These are phyloP conservation scores for Keiferia lycopersicella DNA, from an alignment of 2,888 invertebrate species.

Conservation along the genomic window DNA sequence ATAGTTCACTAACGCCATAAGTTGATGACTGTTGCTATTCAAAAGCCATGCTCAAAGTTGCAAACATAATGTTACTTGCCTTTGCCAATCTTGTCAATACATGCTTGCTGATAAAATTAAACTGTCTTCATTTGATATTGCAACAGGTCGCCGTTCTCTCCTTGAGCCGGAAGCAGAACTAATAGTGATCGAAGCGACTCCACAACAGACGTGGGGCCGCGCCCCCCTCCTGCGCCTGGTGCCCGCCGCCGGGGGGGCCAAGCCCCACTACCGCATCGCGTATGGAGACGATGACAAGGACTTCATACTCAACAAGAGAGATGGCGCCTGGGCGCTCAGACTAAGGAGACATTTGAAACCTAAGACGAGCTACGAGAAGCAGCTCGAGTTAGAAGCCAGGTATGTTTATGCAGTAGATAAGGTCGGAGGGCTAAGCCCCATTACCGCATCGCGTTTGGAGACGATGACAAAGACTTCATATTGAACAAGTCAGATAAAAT, in stretches of 20 bases:
- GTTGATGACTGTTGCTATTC: no score
- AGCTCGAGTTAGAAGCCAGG: slow-evolving; percentile 69
- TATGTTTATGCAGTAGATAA: not conserved
- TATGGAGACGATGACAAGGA: slow-evolving; percentile 58
- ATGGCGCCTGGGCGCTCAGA: slow-evolving; percentile 68
- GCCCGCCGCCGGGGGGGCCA: slow-evolving; percentile 61
- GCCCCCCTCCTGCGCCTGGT: slow-evolving; percentile 64
- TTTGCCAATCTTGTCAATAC: no score
- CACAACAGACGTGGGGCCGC: slow-evolving; percentile 68
- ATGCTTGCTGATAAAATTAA: no score
- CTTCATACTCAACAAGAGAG: slow-evolving; percentile 64
- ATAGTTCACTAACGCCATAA: no score
- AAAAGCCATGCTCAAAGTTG: no score
- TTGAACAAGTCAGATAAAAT: slow-evolving; percentile 65
- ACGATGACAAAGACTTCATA: slow-evolving; percentile 55
- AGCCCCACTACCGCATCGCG: slow-evolving; percentile 65
- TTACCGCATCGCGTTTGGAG: slow-evolving; percentile 66
- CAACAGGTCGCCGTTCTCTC: slow-evolving; percentile 65
- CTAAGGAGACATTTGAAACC: slow-evolving; percentile 57
- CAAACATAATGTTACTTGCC: no score
- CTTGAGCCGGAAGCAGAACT: slow-evolving; percentile 67
- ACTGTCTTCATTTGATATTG: not conserved
- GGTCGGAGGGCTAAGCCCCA: not conserved
- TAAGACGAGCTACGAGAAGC: slow-evolving; percentile 47
- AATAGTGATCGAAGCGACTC: slow-evolving; percentile 56